Conservation (phyloP, 2,113 vertebrate species). For the Toxotes jaculatrix region DNA sequence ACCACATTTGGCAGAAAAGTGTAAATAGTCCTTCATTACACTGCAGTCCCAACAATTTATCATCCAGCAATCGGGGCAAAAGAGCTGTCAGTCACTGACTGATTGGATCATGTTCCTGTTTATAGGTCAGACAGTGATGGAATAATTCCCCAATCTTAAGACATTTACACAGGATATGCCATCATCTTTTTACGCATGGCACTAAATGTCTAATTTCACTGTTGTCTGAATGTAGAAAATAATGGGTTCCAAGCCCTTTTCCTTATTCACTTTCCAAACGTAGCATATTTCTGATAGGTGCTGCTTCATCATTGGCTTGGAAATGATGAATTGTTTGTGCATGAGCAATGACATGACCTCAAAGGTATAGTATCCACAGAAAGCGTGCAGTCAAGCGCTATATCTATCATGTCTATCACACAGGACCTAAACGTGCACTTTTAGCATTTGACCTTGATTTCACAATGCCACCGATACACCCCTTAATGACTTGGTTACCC, state of each 20-base stretch:
- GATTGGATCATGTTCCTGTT: conserved; percentile 25
- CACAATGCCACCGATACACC: neutral
- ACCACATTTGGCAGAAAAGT: neutral
- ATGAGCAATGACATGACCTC: neutral
- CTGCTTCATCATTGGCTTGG: neutral
- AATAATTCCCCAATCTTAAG: neutral
- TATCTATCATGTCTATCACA: neutral
- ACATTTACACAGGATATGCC: neutral
- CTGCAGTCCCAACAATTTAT: conserved; percentile 6
- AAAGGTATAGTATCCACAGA: neutral
- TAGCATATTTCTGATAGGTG: neutral
- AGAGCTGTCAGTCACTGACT: conserved; percentile 23
- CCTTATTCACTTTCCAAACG: neutral
- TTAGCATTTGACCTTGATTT: neutral
- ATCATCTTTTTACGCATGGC: neutral
- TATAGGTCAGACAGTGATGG: conserved; percentile 27
- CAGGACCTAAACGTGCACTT: neutral
- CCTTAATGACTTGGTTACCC: neutral
- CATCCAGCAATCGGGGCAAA: neutral
- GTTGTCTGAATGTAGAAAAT: neutral
- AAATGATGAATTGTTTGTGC: neutral
- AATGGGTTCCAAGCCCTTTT: neutral
- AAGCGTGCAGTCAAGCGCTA: neutral
- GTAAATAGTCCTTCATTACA: conserved; percentile 2
- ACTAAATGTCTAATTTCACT: neutral